Evolutionary conservation across 30 jellyfish, hydroid and myxozoan genomes (phyloP).

Genomic region (Calvadosia cruxmelitensis): DNA sequence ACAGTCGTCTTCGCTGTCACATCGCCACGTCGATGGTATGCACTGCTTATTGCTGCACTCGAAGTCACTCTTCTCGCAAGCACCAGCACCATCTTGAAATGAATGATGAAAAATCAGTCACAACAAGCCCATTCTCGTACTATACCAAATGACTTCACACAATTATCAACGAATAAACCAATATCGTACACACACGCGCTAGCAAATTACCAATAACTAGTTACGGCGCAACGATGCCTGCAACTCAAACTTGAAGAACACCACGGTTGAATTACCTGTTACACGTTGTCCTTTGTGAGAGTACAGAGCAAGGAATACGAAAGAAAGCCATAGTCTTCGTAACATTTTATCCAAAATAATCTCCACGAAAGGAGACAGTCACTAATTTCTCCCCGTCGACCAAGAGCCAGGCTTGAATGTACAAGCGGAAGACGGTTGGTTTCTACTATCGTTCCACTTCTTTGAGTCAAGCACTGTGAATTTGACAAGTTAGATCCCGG

Average conservation of each 20-base stretch:
- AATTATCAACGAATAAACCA: no score
- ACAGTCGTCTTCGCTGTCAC: constrained; percentile 67
- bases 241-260: neutral
- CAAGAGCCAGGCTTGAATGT: neutral
- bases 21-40: constrained; percentile 49
- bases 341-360: no score
- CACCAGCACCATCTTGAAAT: neutral
- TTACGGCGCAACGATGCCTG: no score
- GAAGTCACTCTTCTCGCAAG: neutral
- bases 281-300: neutral
- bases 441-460: no score
- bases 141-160: no score
- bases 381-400: neutral
- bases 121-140: no score
- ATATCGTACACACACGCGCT: neutral
- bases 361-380: neutral
- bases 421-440: neutral
- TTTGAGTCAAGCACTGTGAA: constrained; percentile 1
- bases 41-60: constrained; percentile 9
- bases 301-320: neutral
- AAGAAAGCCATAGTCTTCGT: neutral
- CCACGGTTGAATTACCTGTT: neutral
- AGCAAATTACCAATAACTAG: neutral
- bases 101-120: no score
- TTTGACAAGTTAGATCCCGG: neutral